Conservation (phyloP, 2,797 vertebrate genomes). For the Ctenosaura bakeri region DNA sequence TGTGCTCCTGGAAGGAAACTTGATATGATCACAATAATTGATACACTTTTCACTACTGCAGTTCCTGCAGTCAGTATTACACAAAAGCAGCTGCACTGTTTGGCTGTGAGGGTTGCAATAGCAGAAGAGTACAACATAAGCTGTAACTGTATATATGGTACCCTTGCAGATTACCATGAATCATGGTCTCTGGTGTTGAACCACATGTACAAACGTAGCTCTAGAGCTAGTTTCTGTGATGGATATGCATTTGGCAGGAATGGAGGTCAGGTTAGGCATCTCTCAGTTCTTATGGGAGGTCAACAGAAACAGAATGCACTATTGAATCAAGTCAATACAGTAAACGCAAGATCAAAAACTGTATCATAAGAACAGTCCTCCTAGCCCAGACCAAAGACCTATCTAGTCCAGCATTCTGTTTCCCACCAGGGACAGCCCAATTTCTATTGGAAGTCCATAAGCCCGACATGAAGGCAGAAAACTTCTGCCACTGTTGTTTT, state of each 20-base stretch:
- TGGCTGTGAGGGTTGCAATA: background rate
- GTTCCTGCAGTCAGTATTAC: background rate
- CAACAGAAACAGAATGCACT: background rate
- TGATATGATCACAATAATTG: background rate
- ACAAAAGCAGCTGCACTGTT: background rate
- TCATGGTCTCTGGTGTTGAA: background rate
- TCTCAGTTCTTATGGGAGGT: background rate
- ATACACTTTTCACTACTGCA: background rate
- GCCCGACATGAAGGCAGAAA: background rate
- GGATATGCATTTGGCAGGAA: background rate
- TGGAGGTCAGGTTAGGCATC: background rate
- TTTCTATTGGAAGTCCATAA: background rate
- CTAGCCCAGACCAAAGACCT: background rate
- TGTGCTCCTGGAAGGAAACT: background rate
- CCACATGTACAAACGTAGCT: no score
- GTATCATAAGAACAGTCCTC: background rate
- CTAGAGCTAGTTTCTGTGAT: background rate
- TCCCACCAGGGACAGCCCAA: background rate
- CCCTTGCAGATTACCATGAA: background rate
- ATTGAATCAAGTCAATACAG: background rate
- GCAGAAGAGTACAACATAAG: background rate
- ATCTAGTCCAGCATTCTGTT: background rate
- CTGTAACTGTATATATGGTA: background rate
- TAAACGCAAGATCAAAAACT: background rate
- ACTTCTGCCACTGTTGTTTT: background rate